Percentiles rank a stretch among this genome's conserved stretches.
Conservation (phyloP, 2,113 vertebrate genomes). For the Thoracochromis brauschi region DNA sequence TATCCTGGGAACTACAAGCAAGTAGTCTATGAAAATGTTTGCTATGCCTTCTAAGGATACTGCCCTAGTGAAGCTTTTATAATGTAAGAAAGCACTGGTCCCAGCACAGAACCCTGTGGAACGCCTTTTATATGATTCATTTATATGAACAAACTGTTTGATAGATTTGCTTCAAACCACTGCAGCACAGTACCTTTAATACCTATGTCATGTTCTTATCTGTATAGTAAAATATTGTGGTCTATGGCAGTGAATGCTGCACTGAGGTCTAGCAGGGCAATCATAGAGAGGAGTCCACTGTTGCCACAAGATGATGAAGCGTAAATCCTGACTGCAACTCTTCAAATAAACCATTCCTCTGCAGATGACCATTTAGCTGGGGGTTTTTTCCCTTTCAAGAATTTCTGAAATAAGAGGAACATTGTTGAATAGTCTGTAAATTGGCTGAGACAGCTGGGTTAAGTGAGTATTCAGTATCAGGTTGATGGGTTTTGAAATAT, state of each 20-base stretch:
- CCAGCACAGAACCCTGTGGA: not conserved
- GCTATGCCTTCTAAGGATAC: not conserved
- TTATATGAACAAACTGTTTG: not conserved
- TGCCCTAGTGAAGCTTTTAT: not conserved
- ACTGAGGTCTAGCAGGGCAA: not conserved
- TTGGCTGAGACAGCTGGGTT: not conserved
- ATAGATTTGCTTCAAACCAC: not conserved
- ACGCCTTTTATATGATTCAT: not conserved
- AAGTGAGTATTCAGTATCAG: not conserved
- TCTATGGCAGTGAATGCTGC: not conserved
- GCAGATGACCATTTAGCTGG: not conserved
- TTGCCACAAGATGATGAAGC: not conserved
- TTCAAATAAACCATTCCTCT: not conserved
- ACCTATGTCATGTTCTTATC: not conserved
- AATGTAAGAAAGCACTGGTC: not conserved
- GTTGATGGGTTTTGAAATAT: not conserved
- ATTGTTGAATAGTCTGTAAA: not conserved
- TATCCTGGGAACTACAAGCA: not conserved
- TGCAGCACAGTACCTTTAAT: not conserved
- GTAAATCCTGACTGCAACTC: not conserved
- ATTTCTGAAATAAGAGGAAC: not conserved
- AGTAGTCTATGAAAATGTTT: not conserved
- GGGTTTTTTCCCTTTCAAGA: fast-evolving
- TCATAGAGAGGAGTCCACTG: not conserved
- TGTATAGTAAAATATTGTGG: not conserved